Evolutionary conservation across 1,140 invertebrate species (phyloP).

Genomic region (Gryon sp.): DNA sequence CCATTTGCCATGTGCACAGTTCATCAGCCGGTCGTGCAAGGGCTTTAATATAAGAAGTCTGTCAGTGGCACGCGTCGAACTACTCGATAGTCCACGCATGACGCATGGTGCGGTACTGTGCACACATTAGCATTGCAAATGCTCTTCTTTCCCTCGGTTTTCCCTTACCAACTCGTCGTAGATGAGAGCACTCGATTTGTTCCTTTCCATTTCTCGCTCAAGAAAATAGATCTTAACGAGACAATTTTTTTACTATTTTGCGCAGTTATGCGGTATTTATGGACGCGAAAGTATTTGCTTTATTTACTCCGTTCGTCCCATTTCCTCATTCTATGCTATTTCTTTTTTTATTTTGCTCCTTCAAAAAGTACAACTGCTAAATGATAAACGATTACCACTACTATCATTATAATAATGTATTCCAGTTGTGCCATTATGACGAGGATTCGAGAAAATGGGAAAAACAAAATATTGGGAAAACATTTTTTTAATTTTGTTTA

Average conservation of each 20-base stretch:
- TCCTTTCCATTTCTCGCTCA: slow-evolving; percentile 59
- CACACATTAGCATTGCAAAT: slow-evolving; percentile 64
- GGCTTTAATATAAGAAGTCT: slow-evolving; percentile 63
- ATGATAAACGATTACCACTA: slow-evolving; percentile 49
- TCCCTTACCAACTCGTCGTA: slow-evolving; percentile 46
- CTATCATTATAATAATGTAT: slow-evolving; percentile 53
- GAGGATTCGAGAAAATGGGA: not conserved
- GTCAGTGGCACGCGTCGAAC: slow-evolving; percentile 64
- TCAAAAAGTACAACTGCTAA: slow-evolving; percentile 34
- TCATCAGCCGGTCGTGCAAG: slow-evolving; percentile 49
- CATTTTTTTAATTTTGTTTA: no score
- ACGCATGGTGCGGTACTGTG: slow-evolving; percentile 63
- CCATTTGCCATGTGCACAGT: slow-evolving; percentile 57
- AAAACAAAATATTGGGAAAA: no score
- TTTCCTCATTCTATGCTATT: slow-evolving; percentile 13
- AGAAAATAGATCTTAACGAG: slow-evolving; percentile 60
- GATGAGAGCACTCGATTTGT: slow-evolving; percentile 63
- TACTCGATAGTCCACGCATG: slow-evolving; percentile 63
- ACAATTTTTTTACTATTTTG: slow-evolving; percentile 49
- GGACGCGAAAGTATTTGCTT: slow-evolving; percentile 57
- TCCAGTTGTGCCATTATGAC: slow-evolving; percentile 30
- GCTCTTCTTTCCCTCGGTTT: slow-evolving; percentile 61
- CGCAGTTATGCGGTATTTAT: slow-evolving; percentile 50
- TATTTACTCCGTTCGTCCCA: slow-evolving; percentile 43
- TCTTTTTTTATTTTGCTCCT: not conserved